Base-by-base conservation (phyloP, 2,888 invertebrate genomes). In the Microplitis manilae region DNA sequence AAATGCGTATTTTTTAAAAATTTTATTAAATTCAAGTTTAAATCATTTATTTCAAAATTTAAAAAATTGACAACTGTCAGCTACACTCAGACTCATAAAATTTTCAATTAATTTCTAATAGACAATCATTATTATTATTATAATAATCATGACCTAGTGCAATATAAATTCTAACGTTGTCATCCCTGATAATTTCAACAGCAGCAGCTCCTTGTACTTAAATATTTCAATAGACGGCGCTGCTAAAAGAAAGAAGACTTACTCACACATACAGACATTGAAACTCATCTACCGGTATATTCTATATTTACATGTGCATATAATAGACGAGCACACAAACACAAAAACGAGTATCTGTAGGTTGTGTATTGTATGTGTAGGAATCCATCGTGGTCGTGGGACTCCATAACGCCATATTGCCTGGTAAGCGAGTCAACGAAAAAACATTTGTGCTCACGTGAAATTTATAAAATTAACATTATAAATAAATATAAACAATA, bases 391-490 rank as follows among this genome's bases (percentile, higher is more conserved):
- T 38, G 65, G 15, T 68, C 72, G 62, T 64, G 30, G 30, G 41
- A 73, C 70, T 69, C 41, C 30, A 20, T 68, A 64, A 38, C 92
- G 93, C 94, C 94, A 94, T 94, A 92, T 93, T 93, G 93, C 91
- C 91, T 92, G 91, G 91, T 8, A 68, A 17, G 79, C 91, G 91
- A 92, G 92, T 92, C 91, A 91, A 88, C 91, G 86, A 89, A 90
- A 93, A 93, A 93, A 93, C 93, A 93, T 92, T 50, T 92, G 92
- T 91, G 92, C 93, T 93, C 93, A 93, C 93, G 94, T 94, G 93
- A 93, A 93, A 88, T 72, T 62, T 74, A 50, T 30, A 59, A 64
- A 68, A 73, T 50, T 13, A 50, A 13, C 13, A 13, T 50, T 1
- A 1, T 50, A 69, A 69, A 41, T 59, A 4, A 81, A 68, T 68